These are phyloP conservation scores for Hydractinia echinata DNA, from an alignment of 30 jellyfish, hydroid and myxozoan genomes.

Conservation along the genomic window DNA sequence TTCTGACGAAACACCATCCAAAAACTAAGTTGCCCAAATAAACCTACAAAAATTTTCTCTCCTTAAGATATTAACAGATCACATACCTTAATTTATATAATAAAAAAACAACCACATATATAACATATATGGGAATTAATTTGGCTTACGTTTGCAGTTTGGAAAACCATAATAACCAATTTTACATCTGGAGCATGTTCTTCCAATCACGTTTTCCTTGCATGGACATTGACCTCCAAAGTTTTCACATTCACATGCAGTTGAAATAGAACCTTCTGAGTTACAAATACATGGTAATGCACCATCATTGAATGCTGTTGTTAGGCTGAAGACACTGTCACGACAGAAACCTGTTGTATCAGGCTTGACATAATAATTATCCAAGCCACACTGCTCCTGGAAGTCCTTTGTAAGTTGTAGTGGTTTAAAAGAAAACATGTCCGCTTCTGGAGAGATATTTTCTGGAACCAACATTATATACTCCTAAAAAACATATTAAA, in stretches of 20 bases:
- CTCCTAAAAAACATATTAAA: conserved; percentile 43
- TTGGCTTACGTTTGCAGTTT: conserved; percentile 75
- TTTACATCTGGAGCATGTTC: conserved; percentile 83
- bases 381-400: conserved; percentile 47
- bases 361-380: conserved; percentile 54
- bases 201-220: conserved; percentile 61
- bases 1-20: no score
- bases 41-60: no score
- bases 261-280: conserved; percentile 51
- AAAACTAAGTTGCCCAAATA: no score
- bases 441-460: conserved; percentile 15
- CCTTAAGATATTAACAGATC: no score
- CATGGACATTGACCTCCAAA: conserved; percentile 97
- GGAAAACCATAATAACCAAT: conserved; percentile 93
- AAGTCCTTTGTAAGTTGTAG: conserved; percentile 62
- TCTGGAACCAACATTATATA: conserved; percentile 66
- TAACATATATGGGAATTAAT: no score
- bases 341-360: conserved; percentile 66
- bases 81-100: no score
- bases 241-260: conserved; percentile 49
- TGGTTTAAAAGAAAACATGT: conserved; percentile 48
- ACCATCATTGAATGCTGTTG: conserved; percentile 82
- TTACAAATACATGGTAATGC: conserved; percentile 74
- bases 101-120: no score
- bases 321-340: conserved; percentile 64